phyloP scores from a whole-genome alignment of 2,888 invertebrate species.

The Leptopterna dolabrata region DNA sequence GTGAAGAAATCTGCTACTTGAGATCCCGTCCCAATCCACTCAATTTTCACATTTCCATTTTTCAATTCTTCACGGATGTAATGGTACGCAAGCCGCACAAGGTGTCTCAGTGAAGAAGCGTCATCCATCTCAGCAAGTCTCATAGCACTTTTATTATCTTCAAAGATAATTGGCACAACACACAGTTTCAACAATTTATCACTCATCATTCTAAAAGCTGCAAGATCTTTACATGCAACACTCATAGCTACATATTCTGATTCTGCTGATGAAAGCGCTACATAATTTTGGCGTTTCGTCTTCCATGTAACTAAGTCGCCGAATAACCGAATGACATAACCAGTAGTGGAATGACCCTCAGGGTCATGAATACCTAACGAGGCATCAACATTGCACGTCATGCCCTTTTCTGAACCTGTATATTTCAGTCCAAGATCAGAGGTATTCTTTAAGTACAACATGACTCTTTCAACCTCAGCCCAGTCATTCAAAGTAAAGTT shows the following conservation, averaged over 20 bases:
- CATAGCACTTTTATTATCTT: no score
- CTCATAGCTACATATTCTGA: neutral
- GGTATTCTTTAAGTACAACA: neutral
- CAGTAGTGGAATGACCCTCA: neutral
- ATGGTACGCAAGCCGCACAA: no score
- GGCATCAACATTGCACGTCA: neutral
- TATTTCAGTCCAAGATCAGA: neutral
- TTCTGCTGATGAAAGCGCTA: neutral
- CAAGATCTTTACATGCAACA: neutral
- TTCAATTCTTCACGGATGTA: neutral
- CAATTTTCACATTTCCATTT: no score
- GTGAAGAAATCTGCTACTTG: no score
- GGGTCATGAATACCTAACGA: neutral
- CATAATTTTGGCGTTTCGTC: neutral
- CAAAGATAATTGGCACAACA: no score
- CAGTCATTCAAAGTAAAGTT: neutral
- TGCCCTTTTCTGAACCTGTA: neutral
- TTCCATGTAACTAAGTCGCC: neutral
- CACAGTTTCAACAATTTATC: no score
- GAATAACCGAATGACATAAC: neutral
- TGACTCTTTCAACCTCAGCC: no score
- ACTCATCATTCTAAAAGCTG: no score
- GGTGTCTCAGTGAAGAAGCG: no score
- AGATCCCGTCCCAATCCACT: no score
- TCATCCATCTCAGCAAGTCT: no score